Conservation (phyloP, 2,797 vertebrate genomes). For the Myotis myotis region DNA sequence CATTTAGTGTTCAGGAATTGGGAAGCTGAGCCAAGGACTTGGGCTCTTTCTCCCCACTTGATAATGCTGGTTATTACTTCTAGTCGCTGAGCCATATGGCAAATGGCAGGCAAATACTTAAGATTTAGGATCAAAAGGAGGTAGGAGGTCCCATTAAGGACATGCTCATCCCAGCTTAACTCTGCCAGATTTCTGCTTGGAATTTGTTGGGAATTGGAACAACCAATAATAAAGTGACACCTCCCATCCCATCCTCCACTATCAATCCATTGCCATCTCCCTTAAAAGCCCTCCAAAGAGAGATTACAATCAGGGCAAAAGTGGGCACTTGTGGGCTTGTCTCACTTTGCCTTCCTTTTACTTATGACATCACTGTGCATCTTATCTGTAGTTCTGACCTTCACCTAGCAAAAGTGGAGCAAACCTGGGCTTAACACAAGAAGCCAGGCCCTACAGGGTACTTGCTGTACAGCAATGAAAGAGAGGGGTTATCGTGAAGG, state of each 20-base stretch:
- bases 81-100: slow-evolving; percentile 37
- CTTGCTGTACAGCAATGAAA: background rate
- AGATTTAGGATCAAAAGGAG: slow-evolving; percentile 56
- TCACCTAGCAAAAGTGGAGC: background rate
- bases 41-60: slow-evolving; percentile 25
- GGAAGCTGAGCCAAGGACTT: background rate
- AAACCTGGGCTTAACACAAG: background rate
- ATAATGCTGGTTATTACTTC: slow-evolving; percentile 42
- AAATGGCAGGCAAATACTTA: slow-evolving; percentile 33
- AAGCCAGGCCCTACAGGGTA: background rate
- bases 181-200: background rate
- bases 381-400: background rate
- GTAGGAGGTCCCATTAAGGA: slow-evolving; percentile 31
- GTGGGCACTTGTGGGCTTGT: background rate
- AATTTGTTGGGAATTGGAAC: background rate
- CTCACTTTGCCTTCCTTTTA: background rate
- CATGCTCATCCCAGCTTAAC: background rate
- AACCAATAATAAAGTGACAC: background rate
- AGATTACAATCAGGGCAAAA: background rate
- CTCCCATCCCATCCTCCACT: background rate
- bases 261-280: background rate
- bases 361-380: background rate
- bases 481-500: background rate
- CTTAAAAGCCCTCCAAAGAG: background rate
- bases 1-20: background rate